A percentile compares a stretch with the other conserved stretches of the same genome.
Conservation (phyloP, 2,888 invertebrate species). For the Cancer borealis region DNA sequence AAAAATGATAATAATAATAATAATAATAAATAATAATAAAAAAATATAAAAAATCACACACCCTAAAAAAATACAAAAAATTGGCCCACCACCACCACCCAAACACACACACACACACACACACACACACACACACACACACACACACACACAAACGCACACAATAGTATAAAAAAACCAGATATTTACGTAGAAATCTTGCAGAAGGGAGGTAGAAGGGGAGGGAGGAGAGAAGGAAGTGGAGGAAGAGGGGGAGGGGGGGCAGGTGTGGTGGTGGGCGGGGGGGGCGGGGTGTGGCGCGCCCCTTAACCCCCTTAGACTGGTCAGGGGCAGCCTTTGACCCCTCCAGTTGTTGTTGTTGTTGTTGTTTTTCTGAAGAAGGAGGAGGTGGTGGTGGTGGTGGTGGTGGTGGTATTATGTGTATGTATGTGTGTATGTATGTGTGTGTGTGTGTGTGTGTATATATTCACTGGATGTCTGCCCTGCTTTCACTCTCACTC, state of each 20-base stretch:
- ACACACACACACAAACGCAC: neutral
- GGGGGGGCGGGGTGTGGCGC: neutral
- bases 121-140: neutral
- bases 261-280: neutral
- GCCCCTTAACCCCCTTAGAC: neutral
- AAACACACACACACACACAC: constrained; percentile 22
- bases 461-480: neutral
- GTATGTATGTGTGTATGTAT: neutral
- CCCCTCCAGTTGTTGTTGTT: neutral
- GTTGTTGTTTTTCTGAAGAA: too few relatives aligned
- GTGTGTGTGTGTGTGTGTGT: constrained; percentile 7
- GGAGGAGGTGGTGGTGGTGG: neutral
- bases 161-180: neutral
- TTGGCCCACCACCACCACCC: neutral
- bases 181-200: neutral
- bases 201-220: neutral
- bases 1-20: too few relatives aligned
- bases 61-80: neutral
- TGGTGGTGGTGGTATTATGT: neutral
- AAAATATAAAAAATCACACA: neutral
- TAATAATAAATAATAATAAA: too few relatives aligned
- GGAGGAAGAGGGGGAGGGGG: neutral
- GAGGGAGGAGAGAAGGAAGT: too few relatives aligned
- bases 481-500: too few relatives aligned
- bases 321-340: neutral